A percentile compares a stretch with the other conserved stretches of the same genome.
These are phyloP conservation scores for Resseliella maxima DNA, from an alignment of 2,888 invertebrate genomes.

Conservation along the genomic window DNA sequence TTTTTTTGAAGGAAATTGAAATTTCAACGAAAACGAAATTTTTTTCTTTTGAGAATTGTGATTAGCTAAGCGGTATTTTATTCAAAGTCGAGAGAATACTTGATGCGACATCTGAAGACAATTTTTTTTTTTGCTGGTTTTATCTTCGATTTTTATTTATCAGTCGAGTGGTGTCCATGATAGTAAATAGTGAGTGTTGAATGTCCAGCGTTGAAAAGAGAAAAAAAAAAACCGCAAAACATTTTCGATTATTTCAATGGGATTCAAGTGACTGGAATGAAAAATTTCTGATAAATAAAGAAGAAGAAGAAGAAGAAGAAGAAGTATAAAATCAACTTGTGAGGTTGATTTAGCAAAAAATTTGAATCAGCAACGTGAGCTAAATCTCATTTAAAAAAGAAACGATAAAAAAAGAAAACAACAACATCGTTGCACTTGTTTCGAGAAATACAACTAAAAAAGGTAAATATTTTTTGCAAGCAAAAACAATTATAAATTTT, in stretches of 20 bases:
- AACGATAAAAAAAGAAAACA: background rate
- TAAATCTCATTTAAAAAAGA: background rate
- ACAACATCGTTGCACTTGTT: conserved; percentile 8
- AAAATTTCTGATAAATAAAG: background rate
- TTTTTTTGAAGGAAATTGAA: background rate
- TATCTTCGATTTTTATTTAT: no score
- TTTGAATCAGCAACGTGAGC: background rate
- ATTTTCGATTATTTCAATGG: no score
- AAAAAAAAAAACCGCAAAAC: no score
- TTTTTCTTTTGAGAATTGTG: no score
- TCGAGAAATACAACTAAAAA: background rate
- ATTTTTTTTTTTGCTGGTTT: no score
- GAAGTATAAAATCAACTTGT: background rate
- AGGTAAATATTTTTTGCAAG: conserved; percentile 44
- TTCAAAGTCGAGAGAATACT: no score
- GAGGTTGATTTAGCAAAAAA: background rate
- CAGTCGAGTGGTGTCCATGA: no score
- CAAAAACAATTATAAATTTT: conserved; percentile 10
- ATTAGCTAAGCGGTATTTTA: background rate
- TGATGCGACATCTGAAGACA: no score
- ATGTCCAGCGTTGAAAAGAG: no score
- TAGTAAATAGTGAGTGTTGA: no score
- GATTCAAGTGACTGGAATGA: no score
- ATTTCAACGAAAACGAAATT: no score
- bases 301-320: background rate